These are phyloP conservation scores for Ammodytes marinus DNA, from an alignment of 2,113 vertebrate species.

Conservation along the genomic window DNA sequence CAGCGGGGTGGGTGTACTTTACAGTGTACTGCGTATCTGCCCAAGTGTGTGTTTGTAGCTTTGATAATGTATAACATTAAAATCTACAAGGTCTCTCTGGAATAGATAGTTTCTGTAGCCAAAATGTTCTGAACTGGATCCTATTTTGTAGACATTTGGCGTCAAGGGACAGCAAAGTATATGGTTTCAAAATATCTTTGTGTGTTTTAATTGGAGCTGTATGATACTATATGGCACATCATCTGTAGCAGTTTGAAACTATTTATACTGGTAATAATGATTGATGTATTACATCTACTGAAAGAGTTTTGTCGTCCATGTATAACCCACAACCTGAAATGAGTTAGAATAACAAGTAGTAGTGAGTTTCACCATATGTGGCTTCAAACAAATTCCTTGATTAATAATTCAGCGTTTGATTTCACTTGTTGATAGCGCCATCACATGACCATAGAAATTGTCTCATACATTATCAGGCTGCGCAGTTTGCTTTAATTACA, in stretches of 20 bases:
- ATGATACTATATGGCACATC: background rate
- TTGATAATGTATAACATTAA: constrained; percentile 15
- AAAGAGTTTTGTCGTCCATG: background rate
- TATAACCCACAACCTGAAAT: background rate
- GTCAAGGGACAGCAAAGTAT: too few species aligned
- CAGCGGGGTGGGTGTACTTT: constrained; percentile 2
- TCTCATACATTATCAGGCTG: background rate
- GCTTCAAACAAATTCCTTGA: too few species aligned
- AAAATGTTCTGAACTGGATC: too few species aligned
- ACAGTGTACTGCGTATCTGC: constrained; percentile 14
- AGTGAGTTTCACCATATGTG: background rate
- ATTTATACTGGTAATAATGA: background rate
- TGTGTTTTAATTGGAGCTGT: background rate
- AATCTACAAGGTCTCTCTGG: background rate
- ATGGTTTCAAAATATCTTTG: too few species aligned
- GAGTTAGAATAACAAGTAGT: background rate
- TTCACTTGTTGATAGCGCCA: background rate
- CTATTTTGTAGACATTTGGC: too few species aligned
- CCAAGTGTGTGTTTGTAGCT: constrained; percentile 5
- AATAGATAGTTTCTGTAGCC: background rate
- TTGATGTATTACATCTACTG: background rate
- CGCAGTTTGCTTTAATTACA: background rate
- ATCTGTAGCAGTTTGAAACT: background rate
- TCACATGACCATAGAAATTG: too few species aligned
- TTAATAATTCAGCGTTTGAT: background rate